Base-by-base conservation (phyloP, 2,797 vertebrate genomes). In the Bovichtus variegatus region DNA sequence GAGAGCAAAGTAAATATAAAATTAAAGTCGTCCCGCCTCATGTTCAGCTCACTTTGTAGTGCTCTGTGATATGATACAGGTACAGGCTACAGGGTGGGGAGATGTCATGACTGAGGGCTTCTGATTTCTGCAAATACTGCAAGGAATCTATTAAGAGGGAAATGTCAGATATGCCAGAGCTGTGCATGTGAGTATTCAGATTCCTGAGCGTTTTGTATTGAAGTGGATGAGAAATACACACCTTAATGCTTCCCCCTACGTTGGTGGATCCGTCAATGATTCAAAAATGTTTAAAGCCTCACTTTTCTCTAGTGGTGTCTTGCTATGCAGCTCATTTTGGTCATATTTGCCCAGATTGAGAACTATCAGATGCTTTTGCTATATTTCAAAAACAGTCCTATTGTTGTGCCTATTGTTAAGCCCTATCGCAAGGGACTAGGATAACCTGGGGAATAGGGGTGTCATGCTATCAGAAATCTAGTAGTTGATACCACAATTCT, bases 11-110 rank as follows among this genome's bases (percentile, higher is more conserved):
- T 68, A 84, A 78, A 87, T 51, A 81, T 67, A 67, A 83, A 55
- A 85, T 86, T 51, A 70, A 86, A 88, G 72, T 12, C 25, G 57
- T 65, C 76, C 76, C 49, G 74, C 58, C 57, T 76, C 25, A 18
- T 67, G 76, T 71, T 83, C 47, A 2, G 81, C 77, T 83, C 78
- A 85, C 78, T 82, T 87, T 85, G 84, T 74, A 80, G 55, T 40
- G 63, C 68, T 71, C 50, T 77, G 76, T 76, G 81, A 86, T 76
- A 38, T 31, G 74, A 83, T 65, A 23, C 62, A 76, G 83, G 77
- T 79, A 88, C 84, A 84, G 74, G 82, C 65, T 74, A 13, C 64
- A 60, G 76, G 88, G 77, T 54, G 87, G 87, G 76, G 74, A 85
- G 72, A 75, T 78, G 92, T 86, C 81, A 81, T 0, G 50, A 76